These are phyloP conservation scores for Tenebrosternarchus preto DNA, from an alignment of 2,113 vertebrate species.

Conservation along the genomic window DNA sequence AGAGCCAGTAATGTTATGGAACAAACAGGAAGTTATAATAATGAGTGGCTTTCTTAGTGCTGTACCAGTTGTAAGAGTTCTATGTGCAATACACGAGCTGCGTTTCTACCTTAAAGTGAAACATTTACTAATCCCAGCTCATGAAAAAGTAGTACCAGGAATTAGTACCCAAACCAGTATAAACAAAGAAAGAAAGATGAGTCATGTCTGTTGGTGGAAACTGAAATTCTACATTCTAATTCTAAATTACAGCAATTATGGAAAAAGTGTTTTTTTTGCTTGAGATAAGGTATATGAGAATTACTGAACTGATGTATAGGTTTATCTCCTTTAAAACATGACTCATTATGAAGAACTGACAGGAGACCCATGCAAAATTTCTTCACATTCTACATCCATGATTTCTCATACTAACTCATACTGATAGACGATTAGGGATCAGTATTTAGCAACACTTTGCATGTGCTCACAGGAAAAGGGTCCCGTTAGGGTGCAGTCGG, in stretches of 20 bases:
- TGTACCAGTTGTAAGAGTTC: too few species aligned
- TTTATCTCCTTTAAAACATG: too few species aligned
- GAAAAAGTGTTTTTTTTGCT: too few species aligned
- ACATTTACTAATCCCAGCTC: too few species aligned
- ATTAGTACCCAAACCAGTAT: too few species aligned
- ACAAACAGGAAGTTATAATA: slow-evolving; percentile 8
- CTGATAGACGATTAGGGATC: background rate
- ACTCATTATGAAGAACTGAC: background rate
- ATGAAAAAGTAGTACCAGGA: background rate
- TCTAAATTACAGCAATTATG: too few species aligned
- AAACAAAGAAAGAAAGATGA: too few species aligned
- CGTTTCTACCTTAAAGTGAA: background rate
- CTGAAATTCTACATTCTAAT: background rate
- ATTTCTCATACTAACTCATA: background rate
- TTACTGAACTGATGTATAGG: too few species aligned
- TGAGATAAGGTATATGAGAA: too few species aligned
- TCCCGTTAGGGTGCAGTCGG: background rate
- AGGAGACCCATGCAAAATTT: background rate
- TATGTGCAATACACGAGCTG: background rate
- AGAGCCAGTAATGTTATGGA: background rate
- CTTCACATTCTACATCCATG: background rate
- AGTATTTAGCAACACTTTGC: slow-evolving; percentile 15
- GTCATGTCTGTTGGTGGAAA: background rate
- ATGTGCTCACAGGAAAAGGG: slow-evolving; percentile 28
- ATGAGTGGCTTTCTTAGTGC: too few species aligned